Evolutionary conservation across 2,888 invertebrate genomes (phyloP).

Genomic region (Microctonus aethiopoides): DNA sequence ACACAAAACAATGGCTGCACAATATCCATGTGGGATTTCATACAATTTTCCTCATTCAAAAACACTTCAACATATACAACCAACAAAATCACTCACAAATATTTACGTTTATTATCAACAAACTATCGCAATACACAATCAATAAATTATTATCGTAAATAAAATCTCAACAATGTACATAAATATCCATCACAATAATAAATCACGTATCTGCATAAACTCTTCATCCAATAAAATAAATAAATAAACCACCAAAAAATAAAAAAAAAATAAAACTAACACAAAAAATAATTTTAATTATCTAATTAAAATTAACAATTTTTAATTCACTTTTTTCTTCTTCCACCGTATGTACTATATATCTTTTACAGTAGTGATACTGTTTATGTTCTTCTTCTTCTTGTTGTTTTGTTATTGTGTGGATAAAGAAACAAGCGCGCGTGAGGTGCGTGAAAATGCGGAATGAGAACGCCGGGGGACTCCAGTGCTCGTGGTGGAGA

Average conservation of each 20-base stretch:
- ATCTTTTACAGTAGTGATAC: neutral
- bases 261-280: neutral
- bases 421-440: conserved; percentile 16
- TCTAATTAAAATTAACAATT: neutral
- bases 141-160: neutral
- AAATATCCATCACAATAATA: neutral
- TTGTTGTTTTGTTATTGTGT: conserved; percentile 5
- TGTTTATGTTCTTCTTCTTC: too few relatives aligned
- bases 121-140: too few relatives aligned
- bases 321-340: neutral
- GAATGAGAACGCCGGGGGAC: conserved; percentile 39
- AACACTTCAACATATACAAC: neutral
- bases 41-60: neutral
- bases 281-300: neutral
- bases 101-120: too few relatives aligned
- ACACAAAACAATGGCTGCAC: neutral
- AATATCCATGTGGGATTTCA: neutral
- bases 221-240: too few relatives aligned
- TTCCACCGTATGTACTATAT: neutral
- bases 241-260: too few relatives aligned
- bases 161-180: neutral
- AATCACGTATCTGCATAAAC: neutral
- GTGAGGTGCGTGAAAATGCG: conserved; percentile 11
- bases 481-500: conserved; percentile 57
- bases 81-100: neutral